phyloP scores from a whole-genome alignment of 2,888 invertebrate species.

The Euzetes globulus region DNA sequence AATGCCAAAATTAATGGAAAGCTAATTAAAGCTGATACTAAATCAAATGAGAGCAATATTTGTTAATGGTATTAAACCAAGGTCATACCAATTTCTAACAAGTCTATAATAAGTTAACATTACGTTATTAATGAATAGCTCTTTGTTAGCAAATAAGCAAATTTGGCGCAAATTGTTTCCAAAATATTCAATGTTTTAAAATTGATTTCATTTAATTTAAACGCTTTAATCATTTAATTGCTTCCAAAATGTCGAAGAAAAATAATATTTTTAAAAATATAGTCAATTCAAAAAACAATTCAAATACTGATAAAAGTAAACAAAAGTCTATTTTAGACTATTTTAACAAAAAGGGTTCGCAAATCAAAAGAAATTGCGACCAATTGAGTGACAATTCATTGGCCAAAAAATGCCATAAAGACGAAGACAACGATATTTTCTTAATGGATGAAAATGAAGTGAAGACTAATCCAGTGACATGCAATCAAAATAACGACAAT shows the following conservation, averaged over 20 bases:
- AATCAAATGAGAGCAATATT: no score
- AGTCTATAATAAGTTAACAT: no score
- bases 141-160: not conserved
- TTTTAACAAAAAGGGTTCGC: not conserved
- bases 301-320: not conserved
- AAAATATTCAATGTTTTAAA: not conserved
- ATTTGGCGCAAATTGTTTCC: not conserved
- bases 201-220: not conserved
- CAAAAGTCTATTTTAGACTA: conserved; percentile 31
- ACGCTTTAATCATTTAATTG: not conserved
- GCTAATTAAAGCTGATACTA: no score
- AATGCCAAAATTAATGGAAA: no score
- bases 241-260: not conserved
- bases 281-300: not conserved
- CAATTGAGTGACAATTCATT: not conserved
- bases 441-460: not conserved
- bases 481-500: not conserved
- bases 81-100: no score
- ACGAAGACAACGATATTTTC: not conserved
- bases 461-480: not conserved
- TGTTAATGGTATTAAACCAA: no score
- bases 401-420: not conserved
- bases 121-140: not conserved
- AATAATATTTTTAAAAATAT: conserved; percentile 9
- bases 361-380: conserved; percentile 20